A percentile compares a stretch with the other conserved stretches of the same genome.
These are phyloP conservation scores for Lontra canadensis DNA, from an alignment of 2,113 vertebrate genomes.

Conservation along the genomic window DNA sequence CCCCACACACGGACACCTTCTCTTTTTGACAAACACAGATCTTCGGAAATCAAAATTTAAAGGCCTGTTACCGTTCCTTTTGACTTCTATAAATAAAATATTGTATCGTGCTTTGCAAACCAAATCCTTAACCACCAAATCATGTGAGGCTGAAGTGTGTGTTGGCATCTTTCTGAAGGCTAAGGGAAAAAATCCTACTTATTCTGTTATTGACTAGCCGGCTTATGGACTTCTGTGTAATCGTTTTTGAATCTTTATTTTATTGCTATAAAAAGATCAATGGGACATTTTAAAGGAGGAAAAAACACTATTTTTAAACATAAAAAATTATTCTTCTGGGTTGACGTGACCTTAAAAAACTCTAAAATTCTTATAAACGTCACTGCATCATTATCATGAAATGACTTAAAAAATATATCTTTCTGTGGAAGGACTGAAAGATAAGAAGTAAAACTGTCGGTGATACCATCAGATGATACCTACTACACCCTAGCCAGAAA, in stretches of 20 bases:
- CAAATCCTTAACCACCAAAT: neutral
- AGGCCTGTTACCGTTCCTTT: neutral
- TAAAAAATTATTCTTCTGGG: neutral
- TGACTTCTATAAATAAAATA: conserved; percentile 21
- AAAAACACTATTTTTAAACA: conserved; percentile 2
- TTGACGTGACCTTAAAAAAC: neutral
- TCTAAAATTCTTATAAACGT: neutral
- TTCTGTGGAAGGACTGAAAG: neutral
- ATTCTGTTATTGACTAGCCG: neutral
- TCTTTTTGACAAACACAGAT: neutral
- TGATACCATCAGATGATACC: neutral
- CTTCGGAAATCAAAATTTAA: conserved; percentile 2
- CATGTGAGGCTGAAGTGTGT: neutral
- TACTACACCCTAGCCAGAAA: neutral
- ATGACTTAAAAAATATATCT: neutral
- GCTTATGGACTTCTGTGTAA: neutral
- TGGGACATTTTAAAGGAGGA: neutral
- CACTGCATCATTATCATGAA: neutral
- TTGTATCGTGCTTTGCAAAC: conserved; percentile 11
- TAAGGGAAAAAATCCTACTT: neutral
- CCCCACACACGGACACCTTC: neutral
- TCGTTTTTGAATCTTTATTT: conserved; percentile 19
- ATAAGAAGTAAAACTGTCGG: neutral
- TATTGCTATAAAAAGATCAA: neutral
- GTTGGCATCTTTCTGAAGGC: conserved; percentile 27